Evolutionary conservation across 2,113 vertebrate species (phyloP).

Genomic region (Sorex araneus): DNA sequence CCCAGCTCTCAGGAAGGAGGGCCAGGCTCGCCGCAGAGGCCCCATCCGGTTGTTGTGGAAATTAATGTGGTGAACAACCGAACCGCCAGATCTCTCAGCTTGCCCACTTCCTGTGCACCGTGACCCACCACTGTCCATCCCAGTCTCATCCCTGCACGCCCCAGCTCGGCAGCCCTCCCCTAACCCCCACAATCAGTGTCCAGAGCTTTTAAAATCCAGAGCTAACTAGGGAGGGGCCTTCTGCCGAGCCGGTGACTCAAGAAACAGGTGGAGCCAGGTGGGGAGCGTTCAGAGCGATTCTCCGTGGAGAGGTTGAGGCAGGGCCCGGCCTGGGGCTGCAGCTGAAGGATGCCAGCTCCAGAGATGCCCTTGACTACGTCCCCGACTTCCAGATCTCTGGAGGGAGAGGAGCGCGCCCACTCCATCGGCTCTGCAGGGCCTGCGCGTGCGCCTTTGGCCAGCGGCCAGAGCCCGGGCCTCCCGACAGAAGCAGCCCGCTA

Average conservation of each 20-base stretch:
- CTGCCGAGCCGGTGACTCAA: not conserved
- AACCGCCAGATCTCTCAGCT: not conserved
- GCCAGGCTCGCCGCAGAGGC: not conserved
- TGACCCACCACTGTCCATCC: not conserved
- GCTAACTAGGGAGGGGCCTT: not conserved
- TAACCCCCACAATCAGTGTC: slow-evolving; percentile 39
- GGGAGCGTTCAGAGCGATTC: not conserved
- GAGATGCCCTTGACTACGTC: not conserved
- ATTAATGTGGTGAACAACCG: slow-evolving; percentile 44
- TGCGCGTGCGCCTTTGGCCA: slow-evolving; percentile 71
- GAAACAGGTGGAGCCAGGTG: not conserved
- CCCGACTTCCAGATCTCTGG: slow-evolving; percentile 11
- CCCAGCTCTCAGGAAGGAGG: not conserved
- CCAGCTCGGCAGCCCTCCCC: slow-evolving; percentile 22
- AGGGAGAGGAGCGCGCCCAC: not conserved
- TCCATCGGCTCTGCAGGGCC: not conserved
- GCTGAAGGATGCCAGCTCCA: not conserved
- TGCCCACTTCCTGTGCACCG: not conserved
- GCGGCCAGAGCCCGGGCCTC: slow-evolving; percentile 71
- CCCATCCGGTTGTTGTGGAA: slow-evolving; percentile 4
- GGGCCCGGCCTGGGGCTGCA: not conserved
- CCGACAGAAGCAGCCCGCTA: slow-evolving; percentile 70
- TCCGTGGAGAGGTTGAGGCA: slow-evolving; percentile 39
- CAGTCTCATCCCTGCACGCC: slow-evolving; percentile 8
- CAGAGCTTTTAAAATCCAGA: slow-evolving; percentile 30